Conservation (phyloP, 2,888 invertebrate genomes). For the Phytoseiulus persimilis region DNA sequence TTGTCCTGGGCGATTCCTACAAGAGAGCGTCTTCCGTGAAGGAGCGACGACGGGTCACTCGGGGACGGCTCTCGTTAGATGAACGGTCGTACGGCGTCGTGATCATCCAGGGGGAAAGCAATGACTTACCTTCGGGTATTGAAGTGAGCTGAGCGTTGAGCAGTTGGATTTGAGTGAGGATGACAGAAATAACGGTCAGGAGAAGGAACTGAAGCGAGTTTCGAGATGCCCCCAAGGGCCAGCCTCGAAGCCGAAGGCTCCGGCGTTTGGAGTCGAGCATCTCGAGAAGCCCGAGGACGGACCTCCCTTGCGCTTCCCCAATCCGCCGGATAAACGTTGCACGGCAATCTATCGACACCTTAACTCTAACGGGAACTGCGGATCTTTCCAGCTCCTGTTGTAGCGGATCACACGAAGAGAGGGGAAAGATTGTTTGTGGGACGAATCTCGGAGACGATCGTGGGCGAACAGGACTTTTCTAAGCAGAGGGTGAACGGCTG, state of each 20-base stretch:
- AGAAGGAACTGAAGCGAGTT: not conserved
- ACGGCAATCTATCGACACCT: not conserved
- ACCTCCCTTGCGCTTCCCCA: not conserved
- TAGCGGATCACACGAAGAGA: not conserved
- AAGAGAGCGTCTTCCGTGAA: too few relatives aligned
- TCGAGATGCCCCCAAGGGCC: not conserved
- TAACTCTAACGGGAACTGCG: not conserved
- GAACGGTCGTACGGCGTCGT: too few relatives aligned
- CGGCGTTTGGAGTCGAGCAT: slow-evolving; percentile 5
- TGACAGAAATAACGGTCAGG: not conserved
- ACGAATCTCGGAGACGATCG: not conserved
- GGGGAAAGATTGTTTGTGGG: not conserved
- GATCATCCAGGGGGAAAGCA: not conserved
- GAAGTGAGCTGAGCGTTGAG: slow-evolving; percentile 13
- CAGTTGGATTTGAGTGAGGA: not conserved
- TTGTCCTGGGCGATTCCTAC: too few relatives aligned
- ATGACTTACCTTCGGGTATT: slow-evolving; percentile 12
- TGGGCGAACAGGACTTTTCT: not conserved
- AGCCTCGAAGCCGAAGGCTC: not conserved
- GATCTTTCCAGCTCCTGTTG: not conserved
- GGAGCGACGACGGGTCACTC: too few relatives aligned
- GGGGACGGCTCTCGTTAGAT: too few relatives aligned
- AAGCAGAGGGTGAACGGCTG: not conserved
- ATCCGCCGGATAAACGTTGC: not conserved
- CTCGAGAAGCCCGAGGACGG: slow-evolving; percentile 5